Evolutionary conservation across 2,888 invertebrate species (phyloP), one percentile per base, ranked within the genome.

Genomic region (Orgyia antiqua): DNA sequence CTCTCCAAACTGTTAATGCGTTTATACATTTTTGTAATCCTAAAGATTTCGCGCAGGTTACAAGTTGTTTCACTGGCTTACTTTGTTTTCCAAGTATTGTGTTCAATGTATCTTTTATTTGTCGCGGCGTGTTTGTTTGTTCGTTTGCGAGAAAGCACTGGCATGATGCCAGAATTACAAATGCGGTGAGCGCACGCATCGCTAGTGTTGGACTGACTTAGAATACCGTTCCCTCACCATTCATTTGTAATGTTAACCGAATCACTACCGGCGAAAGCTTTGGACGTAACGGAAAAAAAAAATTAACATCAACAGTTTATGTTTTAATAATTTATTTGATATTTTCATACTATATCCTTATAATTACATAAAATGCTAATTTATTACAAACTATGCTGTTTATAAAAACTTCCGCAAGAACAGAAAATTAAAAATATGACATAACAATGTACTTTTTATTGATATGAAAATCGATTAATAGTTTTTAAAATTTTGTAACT

Each of bases 21-120:
- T 87, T 87, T 27, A 89, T 58, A 60, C 90, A 90, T 64, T 88
- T 87, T 34, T 83, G 38, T 4, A 87, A 66, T 26, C 87, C 88
- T 29, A 84, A 58, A n/a, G 56, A 45, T 35, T 55, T 52, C 6
- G 66, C 48, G 52, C 86, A 84, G 26, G 57, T 39, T 15, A 69
- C 30, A 24, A 74, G 45, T 27, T 53, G 54, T 28, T 51, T 46
- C 10, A 66, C 37, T 3, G 48, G 48, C n/a, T 47, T 31, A 19
- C 47, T 51, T 7, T 52, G 45, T 32, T 53, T 32, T 7, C 58
- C 57, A 17, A 70, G 37, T 7, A 56, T 36, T 10, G 46, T 36
- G 39, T 65, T 39, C 23, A 65, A 38, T 35, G 47, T 42, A 45
- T 54, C 55, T 49, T 49, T 44, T 43, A 51, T 42, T 36, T 40